Evolutionary conservation across 2,888 invertebrate species (phyloP).

Genomic region (Nesidiocoris tenuis): DNA sequence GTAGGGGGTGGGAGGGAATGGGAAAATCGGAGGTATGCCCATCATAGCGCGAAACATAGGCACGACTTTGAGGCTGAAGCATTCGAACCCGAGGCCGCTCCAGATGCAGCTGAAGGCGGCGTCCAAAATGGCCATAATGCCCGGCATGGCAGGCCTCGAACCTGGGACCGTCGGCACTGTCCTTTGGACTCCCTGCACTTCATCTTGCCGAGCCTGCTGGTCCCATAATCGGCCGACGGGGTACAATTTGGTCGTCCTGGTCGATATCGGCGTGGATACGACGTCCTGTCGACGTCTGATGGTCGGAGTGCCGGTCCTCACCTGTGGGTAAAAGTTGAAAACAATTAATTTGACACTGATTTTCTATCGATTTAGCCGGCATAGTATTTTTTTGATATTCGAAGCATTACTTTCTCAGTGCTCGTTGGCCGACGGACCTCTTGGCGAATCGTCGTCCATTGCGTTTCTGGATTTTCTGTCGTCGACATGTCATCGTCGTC

Average conservation of each 20-base stretch:
- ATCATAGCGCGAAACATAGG: constrained; percentile 45
- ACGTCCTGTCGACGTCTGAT: neutral
- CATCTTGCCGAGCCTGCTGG: neutral
- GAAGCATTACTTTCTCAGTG: too few species aligned
- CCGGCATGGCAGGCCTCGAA: constrained; percentile 21
- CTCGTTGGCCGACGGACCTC: too few species aligned
- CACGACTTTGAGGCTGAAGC: constrained; percentile 41
- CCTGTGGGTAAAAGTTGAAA: neutral
- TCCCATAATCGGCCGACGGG: constrained; percentile 41
- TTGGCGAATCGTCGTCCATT: too few species aligned
- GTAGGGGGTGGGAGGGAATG: neutral
- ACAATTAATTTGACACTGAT: too few species aligned
- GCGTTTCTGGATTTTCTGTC: neutral
- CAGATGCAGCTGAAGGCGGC: constrained; percentile 42
- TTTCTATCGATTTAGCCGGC: too few species aligned
- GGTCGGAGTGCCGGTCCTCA: neutral
- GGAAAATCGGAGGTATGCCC: constrained; percentile 30
- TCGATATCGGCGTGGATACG: neutral
- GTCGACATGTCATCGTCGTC: constrained; percentile 2
- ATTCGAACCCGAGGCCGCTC: constrained; percentile 44
- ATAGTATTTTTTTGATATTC: too few species aligned
- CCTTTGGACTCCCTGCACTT: neutral
- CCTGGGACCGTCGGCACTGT: constrained; percentile 15
- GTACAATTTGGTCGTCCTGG: constrained; percentile 35
- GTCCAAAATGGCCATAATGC: constrained; percentile 39